Evolutionary conservation across 2,888 invertebrate genomes (phyloP), one percentile per base, ranked within the genome.

Genomic region (Agrypnus murinus): DNA sequence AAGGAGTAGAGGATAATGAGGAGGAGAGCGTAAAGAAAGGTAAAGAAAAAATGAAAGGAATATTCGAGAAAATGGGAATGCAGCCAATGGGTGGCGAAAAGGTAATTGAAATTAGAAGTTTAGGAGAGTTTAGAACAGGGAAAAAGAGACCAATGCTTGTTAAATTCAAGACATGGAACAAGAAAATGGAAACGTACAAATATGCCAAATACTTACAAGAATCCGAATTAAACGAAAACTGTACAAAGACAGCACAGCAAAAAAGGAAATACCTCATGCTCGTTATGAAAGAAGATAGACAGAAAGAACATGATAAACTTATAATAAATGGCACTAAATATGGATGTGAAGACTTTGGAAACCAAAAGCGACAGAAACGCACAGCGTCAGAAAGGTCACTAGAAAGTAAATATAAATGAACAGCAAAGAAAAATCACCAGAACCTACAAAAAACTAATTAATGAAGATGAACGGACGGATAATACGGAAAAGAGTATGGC

Each of bases 171-270:
- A 45, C n/a, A 45, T 45, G n/a, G 15, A n/a, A n/a, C 5, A 45
- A 45, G 45, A 45, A 45, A 45, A 45, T 45, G 45, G 45, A 45
- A 14, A 45, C 10, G 12, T 45, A 45, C 12, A 45, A n/a, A 45
- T 12, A 45, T n/a, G 10, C 45, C n/a, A 45, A 45, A 45, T 7
- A 45, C n/a, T n/a, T 45, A n/a, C 4, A 45, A 45, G 15, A n/a
- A 45, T 45, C 45, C 7, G 10, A 45, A 7, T 7, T 45, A 45
- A n/a, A 45, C 45, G 45, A 14, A 45, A n/a, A 45, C 10, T 45
- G 10, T n/a, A 45, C 45, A 14, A 45, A 12, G 45, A 45, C 7
- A 14, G 45, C 10, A 45, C 45, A 45, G 45, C 6, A 45, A 8
- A 14, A n/a, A n/a, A 45, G 15, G 45, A 45, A 45, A 45, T 45